A percentile compares a stretch with the other conserved stretches of the same genome.
Evolutionary conservation across 2,113 vertebrate genomes (phyloP).

Genomic region (Ochotona princeps): DNA sequence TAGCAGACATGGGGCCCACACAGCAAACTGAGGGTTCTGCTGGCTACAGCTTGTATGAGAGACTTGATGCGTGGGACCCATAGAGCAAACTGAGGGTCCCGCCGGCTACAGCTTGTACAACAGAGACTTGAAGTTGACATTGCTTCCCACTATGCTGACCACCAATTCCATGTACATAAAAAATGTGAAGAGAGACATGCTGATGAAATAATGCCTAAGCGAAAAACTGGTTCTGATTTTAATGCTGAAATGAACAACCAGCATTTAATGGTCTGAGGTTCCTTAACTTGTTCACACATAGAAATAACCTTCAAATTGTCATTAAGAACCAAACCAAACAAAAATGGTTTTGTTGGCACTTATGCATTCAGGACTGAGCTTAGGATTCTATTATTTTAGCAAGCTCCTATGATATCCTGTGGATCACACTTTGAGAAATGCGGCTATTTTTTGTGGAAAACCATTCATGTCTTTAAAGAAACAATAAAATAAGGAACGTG

Average conservation of each 20-base stretch:
- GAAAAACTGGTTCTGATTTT: background rate
- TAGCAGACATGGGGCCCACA: background rate
- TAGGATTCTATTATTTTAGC: background rate
- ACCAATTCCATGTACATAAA: background rate
- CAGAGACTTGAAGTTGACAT: too few relatives aligned
- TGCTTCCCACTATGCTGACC: background rate
- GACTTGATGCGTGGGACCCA: background rate
- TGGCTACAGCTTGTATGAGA: background rate
- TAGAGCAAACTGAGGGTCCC: fast-evolving
- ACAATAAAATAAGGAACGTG: background rate
- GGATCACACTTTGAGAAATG: background rate
- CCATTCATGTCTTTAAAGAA: background rate
- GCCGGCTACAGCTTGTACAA: background rate
- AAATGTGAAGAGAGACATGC: background rate
- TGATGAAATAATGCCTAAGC: background rate
- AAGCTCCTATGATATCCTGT: background rate
- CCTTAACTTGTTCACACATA: background rate
- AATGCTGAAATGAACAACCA: background rate
- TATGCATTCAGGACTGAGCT: background rate
- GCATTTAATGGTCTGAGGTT: background rate
- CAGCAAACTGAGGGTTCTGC: fast-evolving
- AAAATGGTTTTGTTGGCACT: background rate
- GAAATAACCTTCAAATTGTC: background rate
- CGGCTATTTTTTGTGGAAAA: background rate
- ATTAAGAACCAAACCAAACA: background rate